These are phyloP conservation scores for Petrocephalus microphthalmus DNA, from an alignment of 2,113 vertebrate species.

Conservation along the genomic window DNA sequence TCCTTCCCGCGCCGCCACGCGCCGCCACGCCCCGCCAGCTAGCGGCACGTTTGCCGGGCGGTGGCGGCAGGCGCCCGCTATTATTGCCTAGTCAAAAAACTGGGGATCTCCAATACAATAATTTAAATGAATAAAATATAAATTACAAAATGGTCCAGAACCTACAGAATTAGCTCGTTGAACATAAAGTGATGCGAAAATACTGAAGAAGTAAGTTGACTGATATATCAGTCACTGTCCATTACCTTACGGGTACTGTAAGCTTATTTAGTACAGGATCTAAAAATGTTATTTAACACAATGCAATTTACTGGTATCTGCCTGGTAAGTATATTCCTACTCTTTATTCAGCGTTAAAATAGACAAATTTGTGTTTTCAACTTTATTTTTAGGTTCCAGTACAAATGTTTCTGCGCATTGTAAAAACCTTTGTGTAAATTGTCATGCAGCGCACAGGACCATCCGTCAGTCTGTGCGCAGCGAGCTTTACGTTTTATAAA, in stretches of 20 bases:
- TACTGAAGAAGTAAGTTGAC: conserved; percentile 27
- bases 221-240: not conserved
- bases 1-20: conserved; percentile 34
- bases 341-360: conserved; percentile 46
- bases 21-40: conserved; percentile 22
- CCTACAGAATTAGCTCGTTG: conserved; percentile 29
- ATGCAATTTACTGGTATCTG: conserved; percentile 46
- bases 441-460: conserved; percentile 30
- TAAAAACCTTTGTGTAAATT: conserved; percentile 40
- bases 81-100: conserved; percentile 34
- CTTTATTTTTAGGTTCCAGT: conserved; percentile 22
- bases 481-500: conserved; percentile 42
- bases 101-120: not conserved
- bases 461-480: conserved; percentile 54
- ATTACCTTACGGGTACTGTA: conserved; percentile 39
- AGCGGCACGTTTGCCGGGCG: conserved; percentile 39
- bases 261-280: conserved; percentile 54
- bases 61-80: conserved; percentile 51
- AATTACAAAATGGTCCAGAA: conserved; percentile 38
- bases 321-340: conserved; percentile 40
- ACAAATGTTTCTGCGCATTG: conserved; percentile 41
- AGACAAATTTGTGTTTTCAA: conserved; percentile 33
- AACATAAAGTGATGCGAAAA: conserved; percentile 9
- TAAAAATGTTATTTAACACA: conserved; percentile 44
- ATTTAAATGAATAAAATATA: conserved; percentile 25